Evolutionary conservation across 1,140 invertebrate genomes (phyloP).

Genomic region (Cydia splendana): DNA sequence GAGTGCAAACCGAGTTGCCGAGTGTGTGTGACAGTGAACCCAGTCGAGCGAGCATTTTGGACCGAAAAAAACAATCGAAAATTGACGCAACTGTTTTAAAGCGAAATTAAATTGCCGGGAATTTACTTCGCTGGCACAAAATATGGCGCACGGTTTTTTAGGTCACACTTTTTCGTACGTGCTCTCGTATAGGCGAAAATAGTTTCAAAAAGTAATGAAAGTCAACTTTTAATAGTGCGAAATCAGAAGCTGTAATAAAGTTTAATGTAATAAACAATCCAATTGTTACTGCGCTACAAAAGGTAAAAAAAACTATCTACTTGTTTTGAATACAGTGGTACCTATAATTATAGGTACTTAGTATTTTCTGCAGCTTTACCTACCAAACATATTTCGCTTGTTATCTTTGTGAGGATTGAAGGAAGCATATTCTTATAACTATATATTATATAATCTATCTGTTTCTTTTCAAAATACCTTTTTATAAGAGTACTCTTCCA

Average conservation of each 20-base stretch:
- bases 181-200: background rate
- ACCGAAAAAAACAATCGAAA: conserved; percentile 36
- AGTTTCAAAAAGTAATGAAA: background rate
- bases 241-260: background rate
- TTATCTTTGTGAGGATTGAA: too few relatives aligned
- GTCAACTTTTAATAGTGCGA: background rate
- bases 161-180: background rate
- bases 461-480: too few relatives aligned
- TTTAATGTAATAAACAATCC: too few relatives aligned
- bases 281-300: too few relatives aligned
- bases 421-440: too few relatives aligned
- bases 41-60: conserved; percentile 35
- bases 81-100: conserved; percentile 42
- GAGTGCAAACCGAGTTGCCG: conserved; percentile 14
- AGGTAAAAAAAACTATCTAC: too few relatives aligned
- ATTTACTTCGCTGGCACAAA: conserved; percentile 13
- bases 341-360: too few relatives aligned
- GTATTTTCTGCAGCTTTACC: too few relatives aligned
- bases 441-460: too few relatives aligned
- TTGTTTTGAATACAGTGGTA: too few relatives aligned
- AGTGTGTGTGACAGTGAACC: conserved; percentile 39
- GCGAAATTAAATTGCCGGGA: conserved; percentile 35
- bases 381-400: too few relatives aligned
- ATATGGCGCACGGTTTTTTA: conserved; percentile 6
- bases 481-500: too few relatives aligned